Percentiles rank a stretch among this genome's conserved stretches.
These are phyloP conservation scores for Cryptus armator DNA, from an alignment of 2,888 invertebrate species.

Conservation along the genomic window DNA sequence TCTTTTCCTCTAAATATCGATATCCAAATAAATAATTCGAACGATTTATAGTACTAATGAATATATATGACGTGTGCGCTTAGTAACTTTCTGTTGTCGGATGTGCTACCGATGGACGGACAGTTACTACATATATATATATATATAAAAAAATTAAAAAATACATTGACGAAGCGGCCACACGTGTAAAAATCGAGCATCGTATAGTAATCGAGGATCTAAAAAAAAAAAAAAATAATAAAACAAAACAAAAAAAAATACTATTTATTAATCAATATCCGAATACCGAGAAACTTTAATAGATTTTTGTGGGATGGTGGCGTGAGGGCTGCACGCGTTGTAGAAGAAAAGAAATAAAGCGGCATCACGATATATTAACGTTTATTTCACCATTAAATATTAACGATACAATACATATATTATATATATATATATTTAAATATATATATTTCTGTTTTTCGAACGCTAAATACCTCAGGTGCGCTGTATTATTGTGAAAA, in stretches of 20 bases:
- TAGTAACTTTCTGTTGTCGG: slow-evolving; percentile 25
- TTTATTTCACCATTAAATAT: slow-evolving; percentile 54
- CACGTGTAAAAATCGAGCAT: slow-evolving; percentile 53
- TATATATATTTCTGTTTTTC: slow-evolving; percentile 64
- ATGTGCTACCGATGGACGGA: slow-evolving; percentile 29
- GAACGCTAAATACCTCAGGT: slow-evolving; percentile 68
- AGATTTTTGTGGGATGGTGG: slow-evolving; percentile 42
- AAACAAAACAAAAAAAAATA: slow-evolving; percentile 10
- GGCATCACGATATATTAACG: slow-evolving; percentile 47
- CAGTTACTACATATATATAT: slow-evolving; percentile 32
- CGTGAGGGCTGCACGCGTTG: slow-evolving; percentile 45
- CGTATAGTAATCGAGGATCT: slow-evolving; percentile 45
- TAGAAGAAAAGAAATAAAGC: slow-evolving; percentile 39
- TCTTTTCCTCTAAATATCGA: slow-evolving; percentile 45
- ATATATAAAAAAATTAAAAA: slow-evolving; percentile 12
- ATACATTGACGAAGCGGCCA: slow-evolving; percentile 50
- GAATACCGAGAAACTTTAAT: slow-evolving; percentile 47
- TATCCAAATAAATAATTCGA: slow-evolving; percentile 52
- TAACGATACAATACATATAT: slow-evolving; percentile 52
- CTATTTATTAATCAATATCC: slow-evolving; percentile 51
- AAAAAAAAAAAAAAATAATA: slow-evolving; percentile 30
- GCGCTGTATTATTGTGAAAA: slow-evolving; percentile 75
- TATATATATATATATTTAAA: slow-evolving; percentile 50
- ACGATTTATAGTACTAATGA: slow-evolving; percentile 15
- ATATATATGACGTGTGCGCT: slow-evolving; percentile 36